phyloP scores from a whole-genome alignment of 2,888 invertebrate genomes.

The Trissoscelio sp. region DNA sequence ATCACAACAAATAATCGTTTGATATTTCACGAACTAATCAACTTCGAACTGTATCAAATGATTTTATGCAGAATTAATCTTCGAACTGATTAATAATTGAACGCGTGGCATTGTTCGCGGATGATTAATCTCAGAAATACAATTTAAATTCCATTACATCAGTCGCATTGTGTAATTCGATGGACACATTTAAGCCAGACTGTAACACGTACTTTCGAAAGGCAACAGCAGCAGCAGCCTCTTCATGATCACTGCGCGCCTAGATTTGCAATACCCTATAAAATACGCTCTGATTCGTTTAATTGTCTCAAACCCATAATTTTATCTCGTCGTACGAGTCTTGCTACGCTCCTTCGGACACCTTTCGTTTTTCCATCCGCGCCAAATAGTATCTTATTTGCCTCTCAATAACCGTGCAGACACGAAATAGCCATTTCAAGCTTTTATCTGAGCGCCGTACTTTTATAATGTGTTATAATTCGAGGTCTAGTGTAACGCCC shows the following conservation, averaged over 20 bases:
- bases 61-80: constrained; percentile 21
- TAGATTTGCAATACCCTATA: constrained; percentile 59
- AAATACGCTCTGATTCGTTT: constrained; percentile 71
- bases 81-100: constrained; percentile 31
- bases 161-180: constrained; percentile 46
- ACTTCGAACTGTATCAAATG: not conserved
- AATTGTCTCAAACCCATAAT: constrained; percentile 70
- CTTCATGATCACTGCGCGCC: constrained; percentile 53
- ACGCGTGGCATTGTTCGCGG: constrained; percentile 14
- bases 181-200: constrained; percentile 46
- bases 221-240: constrained; percentile 61
- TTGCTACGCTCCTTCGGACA: constrained; percentile 41
- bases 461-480: constrained; percentile 59
- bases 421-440: constrained; percentile 42
- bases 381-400: constrained; percentile 49
- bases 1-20: not conserved
- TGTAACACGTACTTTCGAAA: constrained; percentile 54
- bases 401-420: constrained; percentile 22
- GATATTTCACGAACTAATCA: constrained; percentile 55
- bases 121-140: constrained; percentile 9
- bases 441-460: constrained; percentile 34
- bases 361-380: constrained; percentile 61
- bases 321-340: constrained; percentile 58
- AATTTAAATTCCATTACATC: constrained; percentile 53
- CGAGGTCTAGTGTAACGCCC: constrained; percentile 27